Evolutionary conservation across 2,888 invertebrate species (phyloP).

Genomic region (Creontiades dilutus): DNA sequence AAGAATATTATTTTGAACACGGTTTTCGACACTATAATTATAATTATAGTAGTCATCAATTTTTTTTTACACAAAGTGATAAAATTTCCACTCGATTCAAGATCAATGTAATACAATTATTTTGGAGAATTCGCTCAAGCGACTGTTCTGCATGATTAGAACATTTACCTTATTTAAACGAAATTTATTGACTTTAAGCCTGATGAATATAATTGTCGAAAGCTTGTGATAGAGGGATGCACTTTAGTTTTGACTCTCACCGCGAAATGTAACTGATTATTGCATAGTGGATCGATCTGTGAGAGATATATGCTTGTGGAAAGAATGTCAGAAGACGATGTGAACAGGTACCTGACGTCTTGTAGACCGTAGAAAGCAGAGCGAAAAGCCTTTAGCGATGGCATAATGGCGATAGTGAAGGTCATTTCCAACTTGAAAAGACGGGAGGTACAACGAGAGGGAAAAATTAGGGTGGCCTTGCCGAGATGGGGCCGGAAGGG

Average conservation of each 20-base stretch:
- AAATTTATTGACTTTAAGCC: neutral
- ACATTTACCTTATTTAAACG: too few relatives aligned
- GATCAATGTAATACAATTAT: too few relatives aligned
- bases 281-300: too few relatives aligned
- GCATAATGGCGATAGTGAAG: conserved; percentile 49
- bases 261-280: too few relatives aligned
- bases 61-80: too few relatives aligned
- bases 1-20: too few relatives aligned
- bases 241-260: too few relatives aligned
- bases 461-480: conserved; percentile 55
- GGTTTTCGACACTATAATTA: too few relatives aligned
- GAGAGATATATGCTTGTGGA: neutral
- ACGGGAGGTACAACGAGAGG: conserved; percentile 29
- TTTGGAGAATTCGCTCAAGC: too few relatives aligned
- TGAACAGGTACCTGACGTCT: neutral
- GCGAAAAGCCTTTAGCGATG: conserved; percentile 33
- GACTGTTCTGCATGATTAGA: too few relatives aligned
- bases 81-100: too few relatives aligned
- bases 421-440: conserved; percentile 45
- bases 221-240: neutral
- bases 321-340: neutral
- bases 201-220: neutral
- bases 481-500: neutral
- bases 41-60: too few relatives aligned
- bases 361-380: conserved; percentile 41